Conservation (phyloP, 2,797 vertebrate genomes). For the Onychomys torridus region DNA sequence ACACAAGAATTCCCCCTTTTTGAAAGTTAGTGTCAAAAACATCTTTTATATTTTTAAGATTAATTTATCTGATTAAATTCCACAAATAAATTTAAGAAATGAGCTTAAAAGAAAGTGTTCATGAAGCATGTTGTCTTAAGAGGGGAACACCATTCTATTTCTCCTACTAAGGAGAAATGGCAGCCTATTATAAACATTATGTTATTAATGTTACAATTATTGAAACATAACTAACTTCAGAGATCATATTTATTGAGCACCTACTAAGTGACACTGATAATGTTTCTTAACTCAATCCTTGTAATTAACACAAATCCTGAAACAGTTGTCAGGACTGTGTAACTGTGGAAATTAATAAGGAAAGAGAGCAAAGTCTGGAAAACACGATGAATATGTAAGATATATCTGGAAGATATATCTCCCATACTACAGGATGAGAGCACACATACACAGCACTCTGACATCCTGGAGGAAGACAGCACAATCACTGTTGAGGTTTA, state of each 20-base stretch:
- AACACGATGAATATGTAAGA: background rate
- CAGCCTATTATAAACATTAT: background rate
- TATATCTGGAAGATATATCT: background rate
- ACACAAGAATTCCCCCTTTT: background rate
- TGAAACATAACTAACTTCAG: background rate
- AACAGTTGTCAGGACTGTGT: background rate
- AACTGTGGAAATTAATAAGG: background rate
- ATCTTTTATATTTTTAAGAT: background rate
- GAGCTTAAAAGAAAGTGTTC: background rate
- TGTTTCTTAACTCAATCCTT: background rate
- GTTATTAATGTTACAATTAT: background rate
- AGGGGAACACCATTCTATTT: background rate
- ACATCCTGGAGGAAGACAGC: background rate
- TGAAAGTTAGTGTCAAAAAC: background rate
- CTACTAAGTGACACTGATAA: background rate
- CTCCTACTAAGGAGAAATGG: background rate
- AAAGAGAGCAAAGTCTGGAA: background rate
- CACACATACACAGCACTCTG: background rate
- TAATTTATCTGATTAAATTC: background rate
- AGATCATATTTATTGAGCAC: background rate
- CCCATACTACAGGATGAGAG: fast-evolving
- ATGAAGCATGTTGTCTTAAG: background rate
- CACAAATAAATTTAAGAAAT: background rate
- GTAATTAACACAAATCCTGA: background rate
- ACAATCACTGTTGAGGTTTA: background rate